These are phyloP conservation scores for Diplodus sargus DNA, from an alignment of 2,797 vertebrate species.

Conservation along the genomic window DNA sequence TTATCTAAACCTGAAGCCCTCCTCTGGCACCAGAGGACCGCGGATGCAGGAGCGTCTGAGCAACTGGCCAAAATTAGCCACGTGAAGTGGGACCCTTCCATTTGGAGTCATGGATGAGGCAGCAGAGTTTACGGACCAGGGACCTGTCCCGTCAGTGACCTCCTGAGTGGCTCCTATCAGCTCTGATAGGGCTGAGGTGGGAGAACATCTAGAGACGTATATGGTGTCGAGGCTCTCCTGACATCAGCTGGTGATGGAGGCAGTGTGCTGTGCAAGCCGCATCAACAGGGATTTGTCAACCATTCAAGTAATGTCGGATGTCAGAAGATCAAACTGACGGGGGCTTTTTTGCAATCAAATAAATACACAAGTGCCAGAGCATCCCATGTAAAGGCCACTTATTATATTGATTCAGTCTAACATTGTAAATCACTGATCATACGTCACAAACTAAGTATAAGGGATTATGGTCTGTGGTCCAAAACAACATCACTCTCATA, in stretches of 20 bases:
- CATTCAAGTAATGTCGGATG: constrained; percentile 41
- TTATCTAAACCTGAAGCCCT: constrained; percentile 82
- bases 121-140: constrained; percentile 7
- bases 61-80: constrained; percentile 85
- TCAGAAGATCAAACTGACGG: constrained; percentile 37
- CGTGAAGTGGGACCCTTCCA: constrained; percentile 68
- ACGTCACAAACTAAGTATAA: constrained; percentile 21
- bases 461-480: constrained; percentile 24
- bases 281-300: constrained; percentile 59
- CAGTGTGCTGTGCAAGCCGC: constrained; percentile 27
- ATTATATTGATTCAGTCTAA: not conserved
- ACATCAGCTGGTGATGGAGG: constrained; percentile 58
- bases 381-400: not conserved
- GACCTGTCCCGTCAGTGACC: constrained; percentile 64
- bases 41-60: constrained; percentile 65
- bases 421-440: not conserved
- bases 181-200: constrained; percentile 67
- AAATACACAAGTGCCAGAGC: constrained; percentile 15
- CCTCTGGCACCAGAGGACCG: constrained; percentile 76
- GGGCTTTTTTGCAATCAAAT: not conserved
- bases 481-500: constrained; percentile 26
- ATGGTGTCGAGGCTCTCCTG: constrained; percentile 51
- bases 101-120: constrained; percentile 81
- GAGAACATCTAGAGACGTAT: constrained; percentile 62
- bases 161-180: constrained; percentile 74